Evolutionary conservation across 2,113 vertebrate species (phyloP).

Genomic region (Orthonyx spaldingii): DNA sequence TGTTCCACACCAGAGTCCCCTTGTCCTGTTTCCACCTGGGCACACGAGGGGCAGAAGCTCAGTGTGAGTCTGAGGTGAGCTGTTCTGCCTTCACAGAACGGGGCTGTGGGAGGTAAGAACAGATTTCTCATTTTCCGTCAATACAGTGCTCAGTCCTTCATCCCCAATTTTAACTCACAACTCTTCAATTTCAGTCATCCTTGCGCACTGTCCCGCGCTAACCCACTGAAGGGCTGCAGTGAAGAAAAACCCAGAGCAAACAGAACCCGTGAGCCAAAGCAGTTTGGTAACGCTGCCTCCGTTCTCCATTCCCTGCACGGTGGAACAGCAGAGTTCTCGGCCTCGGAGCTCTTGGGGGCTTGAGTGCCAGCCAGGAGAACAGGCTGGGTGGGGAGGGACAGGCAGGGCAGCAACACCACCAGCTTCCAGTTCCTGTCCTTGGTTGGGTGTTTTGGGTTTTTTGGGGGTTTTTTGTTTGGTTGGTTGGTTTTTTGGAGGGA

Average conservation of each 20-base stretch:
- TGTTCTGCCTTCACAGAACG: background rate
- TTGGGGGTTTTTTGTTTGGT: too few relatives aligned
- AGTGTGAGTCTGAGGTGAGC: background rate
- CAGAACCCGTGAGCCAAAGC: background rate
- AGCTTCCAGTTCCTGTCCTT: background rate
- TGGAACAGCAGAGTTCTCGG: background rate
- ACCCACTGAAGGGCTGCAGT: too few relatives aligned
- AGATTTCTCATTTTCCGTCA: background rate
- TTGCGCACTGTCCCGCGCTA: background rate
- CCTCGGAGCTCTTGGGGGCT: background rate
- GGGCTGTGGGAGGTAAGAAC: background rate
- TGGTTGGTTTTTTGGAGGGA: background rate
- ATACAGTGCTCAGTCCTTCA: background rate
- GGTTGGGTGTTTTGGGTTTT: too few relatives aligned
- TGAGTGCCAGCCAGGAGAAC: background rate
- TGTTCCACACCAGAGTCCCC: too few relatives aligned
- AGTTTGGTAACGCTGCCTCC: too few relatives aligned
- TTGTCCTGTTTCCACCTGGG: fast-evolving
- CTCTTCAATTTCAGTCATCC: background rate
- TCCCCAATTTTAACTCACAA: background rate
- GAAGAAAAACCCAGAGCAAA: background rate
- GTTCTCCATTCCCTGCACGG: too few relatives aligned
- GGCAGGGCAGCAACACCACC: background rate
- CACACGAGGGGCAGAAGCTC: background rate
- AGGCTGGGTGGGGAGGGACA: background rate